Evolutionary conservation across 2,113 vertebrate genomes (phyloP), one percentile per base, ranked within the genome.

Genomic region (Megaceryle maxima): DNA sequence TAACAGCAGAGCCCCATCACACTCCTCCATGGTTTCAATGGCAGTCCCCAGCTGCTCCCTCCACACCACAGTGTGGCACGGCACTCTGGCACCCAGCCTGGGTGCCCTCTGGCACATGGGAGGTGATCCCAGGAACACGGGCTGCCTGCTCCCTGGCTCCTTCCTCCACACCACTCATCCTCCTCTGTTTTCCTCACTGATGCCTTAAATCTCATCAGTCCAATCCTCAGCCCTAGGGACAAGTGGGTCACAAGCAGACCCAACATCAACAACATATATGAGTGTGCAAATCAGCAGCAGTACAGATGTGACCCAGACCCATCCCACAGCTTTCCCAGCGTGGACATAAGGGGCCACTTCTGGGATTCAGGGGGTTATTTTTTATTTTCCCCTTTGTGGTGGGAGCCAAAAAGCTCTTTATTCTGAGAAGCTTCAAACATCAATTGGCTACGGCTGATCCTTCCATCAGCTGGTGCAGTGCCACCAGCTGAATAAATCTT

Each of bases 391-490:
- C 15, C 28, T 92, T 73, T 9, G 37, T 44, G 57, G 24, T 24
- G 37, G 56, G 33, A 95, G 51, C 90, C 83, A 88, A 84, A 87
- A 93, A 63, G 16, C 74, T 88, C 77, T 94, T 96, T 87, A 72
- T 94, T 94, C 74, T 87, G 87, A 88, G 83, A 87, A 88, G 74
- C 92, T 88, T 93, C 90, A 78, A 87, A 41, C 74, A 79, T 79
- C 51, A 84, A 92, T 94, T 95, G 57, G 77, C 79, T 48, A 87
- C 0, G 16, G 88, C 83, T 88, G 73, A 82, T 87, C 80, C 77
- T 92, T 81, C 88, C 96, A 94, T 96, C 96, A 95, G 90, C 92
- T 94, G 88, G 86, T 91, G 66, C 86, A 35, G 43, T 89, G 88
- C 92, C 92, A 93, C 86, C 90, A 93, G 88, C 88, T 84, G 53